Evolutionary conservation across 2,113 vertebrate genomes (phyloP).

Genomic region (Dipodomys merriami): DNA sequence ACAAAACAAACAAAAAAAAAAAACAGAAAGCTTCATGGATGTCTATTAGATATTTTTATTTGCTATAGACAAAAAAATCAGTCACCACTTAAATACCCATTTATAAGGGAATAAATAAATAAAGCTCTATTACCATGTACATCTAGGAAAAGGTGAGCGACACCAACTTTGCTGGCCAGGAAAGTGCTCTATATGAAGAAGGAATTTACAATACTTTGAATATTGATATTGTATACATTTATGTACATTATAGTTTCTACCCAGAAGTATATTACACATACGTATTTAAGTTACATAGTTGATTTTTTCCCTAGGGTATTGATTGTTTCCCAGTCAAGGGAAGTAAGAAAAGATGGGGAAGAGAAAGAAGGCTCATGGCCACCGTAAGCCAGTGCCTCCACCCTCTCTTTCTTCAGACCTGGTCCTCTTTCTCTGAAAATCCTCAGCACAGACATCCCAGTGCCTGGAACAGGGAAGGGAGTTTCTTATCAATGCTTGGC

Average conservation of each 20-base stretch:
- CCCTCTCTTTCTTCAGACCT: conserved; percentile 20
- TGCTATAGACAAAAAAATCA: conserved; percentile 31
- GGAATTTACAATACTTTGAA: background rate
- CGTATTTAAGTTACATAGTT: conserved; percentile 7
- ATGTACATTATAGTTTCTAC: background rate
- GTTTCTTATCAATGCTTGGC: conserved; percentile 42
- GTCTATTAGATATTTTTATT: conserved; percentile 13
- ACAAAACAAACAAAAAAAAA: too few species aligned
- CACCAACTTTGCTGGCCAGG: background rate
- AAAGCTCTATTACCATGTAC: background rate
- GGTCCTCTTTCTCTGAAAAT: background rate
- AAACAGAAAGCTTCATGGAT: conserved; percentile 42
- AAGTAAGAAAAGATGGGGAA: background rate
- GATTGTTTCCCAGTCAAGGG: conserved; percentile 4
- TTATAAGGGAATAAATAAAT: background rate
- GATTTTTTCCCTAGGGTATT: background rate
- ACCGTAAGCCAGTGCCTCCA: conserved; percentile 29
- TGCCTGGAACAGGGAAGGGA: conserved; percentile 49
- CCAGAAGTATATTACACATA: background rate
- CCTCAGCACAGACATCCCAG: background rate
- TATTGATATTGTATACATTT: background rate
- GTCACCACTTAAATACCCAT: conserved; percentile 13
- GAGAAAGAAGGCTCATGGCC: background rate
- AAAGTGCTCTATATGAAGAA: background rate
- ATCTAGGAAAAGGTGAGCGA: background rate